Evolutionary conservation across 2,113 vertebrate species (phyloP).

Genomic region (Conger conger): DNA sequence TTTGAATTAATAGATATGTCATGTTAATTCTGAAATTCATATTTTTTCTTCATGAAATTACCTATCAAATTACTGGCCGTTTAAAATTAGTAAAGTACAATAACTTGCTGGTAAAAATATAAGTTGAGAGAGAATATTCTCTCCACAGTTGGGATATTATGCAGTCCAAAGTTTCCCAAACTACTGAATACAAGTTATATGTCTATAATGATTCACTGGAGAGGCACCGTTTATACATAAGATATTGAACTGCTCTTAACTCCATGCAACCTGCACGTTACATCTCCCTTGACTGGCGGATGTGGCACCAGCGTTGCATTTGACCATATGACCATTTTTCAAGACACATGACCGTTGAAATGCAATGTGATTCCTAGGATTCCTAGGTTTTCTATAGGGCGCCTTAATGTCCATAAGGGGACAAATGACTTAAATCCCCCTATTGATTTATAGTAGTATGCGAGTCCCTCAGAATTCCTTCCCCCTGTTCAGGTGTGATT

Average conservation of each 20-base stretch:
- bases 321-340: too few species aligned
- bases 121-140: not conserved
- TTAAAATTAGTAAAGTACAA: not conserved
- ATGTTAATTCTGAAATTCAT: not conserved
- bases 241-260: not conserved
- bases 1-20: not conserved
- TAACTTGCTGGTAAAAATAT: not conserved
- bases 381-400: too few species aligned
- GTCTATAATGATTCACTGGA: not conserved
- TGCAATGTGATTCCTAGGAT: too few species aligned
- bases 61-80: not conserved
- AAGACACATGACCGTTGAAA: too few species aligned
- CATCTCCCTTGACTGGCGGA: too few species aligned
- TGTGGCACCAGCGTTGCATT: too few species aligned
- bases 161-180: too few species aligned
- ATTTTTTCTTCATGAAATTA: not conserved
- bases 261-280: too few species aligned
- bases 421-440: constrained; percentile 2
- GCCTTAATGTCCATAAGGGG: too few species aligned
- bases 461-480: not conserved
- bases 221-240: not conserved
- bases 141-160: not conserved
- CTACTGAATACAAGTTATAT: not conserved
- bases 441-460: constrained; percentile 9
- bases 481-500: constrained; percentile 56